These are phyloP conservation scores for Clostera curtula DNA, from an alignment of 2,888 invertebrate genomes.

Conservation along the genomic window DNA sequence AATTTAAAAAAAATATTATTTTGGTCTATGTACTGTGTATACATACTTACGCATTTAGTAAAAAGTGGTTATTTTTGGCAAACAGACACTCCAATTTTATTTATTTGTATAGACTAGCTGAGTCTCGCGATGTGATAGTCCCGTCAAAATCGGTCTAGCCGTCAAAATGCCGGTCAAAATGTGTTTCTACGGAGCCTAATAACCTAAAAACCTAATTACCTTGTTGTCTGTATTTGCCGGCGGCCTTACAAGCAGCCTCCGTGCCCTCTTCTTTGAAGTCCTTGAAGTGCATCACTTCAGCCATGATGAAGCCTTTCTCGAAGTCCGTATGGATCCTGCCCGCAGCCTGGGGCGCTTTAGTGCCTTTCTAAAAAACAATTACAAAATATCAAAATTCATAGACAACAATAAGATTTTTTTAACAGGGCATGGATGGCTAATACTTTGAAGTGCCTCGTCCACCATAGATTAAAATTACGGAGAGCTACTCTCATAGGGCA, in stretches of 20 bases:
- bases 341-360: slow-evolving; percentile 98
- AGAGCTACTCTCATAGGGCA: no score
- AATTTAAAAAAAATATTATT: background rate
- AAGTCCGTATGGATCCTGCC: slow-evolving; percentile 99
- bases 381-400: background rate
- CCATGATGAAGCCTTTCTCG: slow-evolving; percentile 99
- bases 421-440: no score
- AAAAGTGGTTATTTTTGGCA: no score
- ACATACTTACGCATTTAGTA: no score
- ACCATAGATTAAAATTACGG: no score
- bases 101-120: no score
- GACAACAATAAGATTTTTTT: background rate
- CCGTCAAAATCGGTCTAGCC: no score
- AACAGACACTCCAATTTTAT: no score
- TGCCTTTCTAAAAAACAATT: slow-evolving; percentile 83
- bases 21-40: no score
- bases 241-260: slow-evolving; percentile 93
- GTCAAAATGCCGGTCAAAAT: background rate
- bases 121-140: no score
- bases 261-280: slow-evolving; percentile 98
- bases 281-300: slow-evolving; percentile 98
- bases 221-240: slow-evolving; percentile 99
- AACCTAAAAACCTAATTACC: slow-evolving; percentile 63
- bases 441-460: no score
- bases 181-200: background rate